Evolutionary conservation across 1,140 invertebrate species (phyloP).

Genomic region (Aphaenogaster floridana): DNA sequence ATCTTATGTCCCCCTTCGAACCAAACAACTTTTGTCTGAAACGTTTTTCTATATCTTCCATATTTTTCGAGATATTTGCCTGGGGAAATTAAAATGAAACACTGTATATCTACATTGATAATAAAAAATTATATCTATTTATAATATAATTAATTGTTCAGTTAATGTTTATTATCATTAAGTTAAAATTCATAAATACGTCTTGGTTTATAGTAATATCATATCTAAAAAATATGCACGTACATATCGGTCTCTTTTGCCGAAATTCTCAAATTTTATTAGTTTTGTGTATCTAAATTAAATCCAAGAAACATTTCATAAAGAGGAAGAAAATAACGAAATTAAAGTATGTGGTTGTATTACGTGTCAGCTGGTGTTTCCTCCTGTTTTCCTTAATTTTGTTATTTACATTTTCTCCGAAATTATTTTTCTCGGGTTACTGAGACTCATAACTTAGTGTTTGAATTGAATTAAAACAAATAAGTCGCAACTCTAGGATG

Average conservation of each 20-base stretch:
- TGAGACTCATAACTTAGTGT: conserved; percentile 32
- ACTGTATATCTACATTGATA: background rate
- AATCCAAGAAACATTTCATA: background rate
- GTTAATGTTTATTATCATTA: background rate
- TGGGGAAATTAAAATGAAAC: too few species aligned
- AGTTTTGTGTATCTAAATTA: background rate
- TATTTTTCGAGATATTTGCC: too few species aligned
- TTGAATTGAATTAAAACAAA: conserved; percentile 46
- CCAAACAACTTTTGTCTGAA: too few species aligned
- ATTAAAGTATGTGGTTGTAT: background rate
- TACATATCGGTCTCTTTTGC: background rate
- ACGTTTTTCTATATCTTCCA: too few species aligned
- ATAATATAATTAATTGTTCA: background rate
- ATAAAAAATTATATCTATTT: background rate
- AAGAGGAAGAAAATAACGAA: background rate
- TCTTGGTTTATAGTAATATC: background rate
- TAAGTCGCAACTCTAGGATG: conserved; percentile 23
- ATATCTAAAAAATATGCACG: background rate
- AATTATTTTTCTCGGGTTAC: conserved; percentile 11
- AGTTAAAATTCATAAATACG: background rate
- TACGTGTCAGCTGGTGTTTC: background rate
- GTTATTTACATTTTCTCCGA: background rate
- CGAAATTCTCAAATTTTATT: conserved; percentile 6
- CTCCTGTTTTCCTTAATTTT: conserved; percentile 22
- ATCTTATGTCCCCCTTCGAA: too few species aligned